Evolutionary conservation across 2,113 vertebrate species (phyloP), one percentile per base, ranked within the genome.

Genomic region (Zapornia atra): DNA sequence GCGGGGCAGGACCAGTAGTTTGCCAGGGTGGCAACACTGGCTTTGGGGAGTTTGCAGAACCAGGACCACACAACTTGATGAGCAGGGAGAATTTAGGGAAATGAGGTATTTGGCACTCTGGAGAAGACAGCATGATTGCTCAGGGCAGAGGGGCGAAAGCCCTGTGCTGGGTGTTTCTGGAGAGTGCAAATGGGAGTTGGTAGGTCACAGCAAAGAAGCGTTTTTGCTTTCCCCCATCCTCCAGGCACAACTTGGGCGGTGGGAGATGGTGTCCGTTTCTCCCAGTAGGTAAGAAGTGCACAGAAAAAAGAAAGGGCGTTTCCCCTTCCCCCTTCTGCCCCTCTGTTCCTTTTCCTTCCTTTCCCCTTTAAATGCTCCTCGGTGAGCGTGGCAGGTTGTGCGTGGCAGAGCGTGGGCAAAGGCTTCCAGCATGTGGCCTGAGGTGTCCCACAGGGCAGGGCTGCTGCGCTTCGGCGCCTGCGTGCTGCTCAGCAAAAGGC

Each of bases 281-380:
- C 44, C 56, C 22, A 8, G 17, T 33, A n/a, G 64, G 12, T 42
- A 46, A 36, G 36, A 79, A 72, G 13, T 24, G 5, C 15, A 78
- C 2, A 71, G 48, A 51, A 79, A 24, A 70, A 57, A 54, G 1
- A 28, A 42, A 28, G 29, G 15, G 26, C 6, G 17, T 26, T 4
- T 3, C 3, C 4, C 1, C n/a, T n/a, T 6, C 3, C 9, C 1
- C 5, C n/a, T n/a, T n/a, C n/a, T n/a, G 18, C 24, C 9, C 6
- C 18, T 51, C 26, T 40, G n/a, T 86, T 61, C 3, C 2, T 4
- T 26, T 16, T 2, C 19, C 33, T 36, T n/a, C 13, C 61, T 73
- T 34, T 7, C 34, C 4, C 15, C 63, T 26, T 50, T 4, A 33
- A 61, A 5, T 18, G 4, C 7, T 59, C 31, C 4, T 4, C 28